phyloP scores from a whole-genome alignment of 2,113 vertebrate genomes.

The Dasyornis broadbenti region DNA sequence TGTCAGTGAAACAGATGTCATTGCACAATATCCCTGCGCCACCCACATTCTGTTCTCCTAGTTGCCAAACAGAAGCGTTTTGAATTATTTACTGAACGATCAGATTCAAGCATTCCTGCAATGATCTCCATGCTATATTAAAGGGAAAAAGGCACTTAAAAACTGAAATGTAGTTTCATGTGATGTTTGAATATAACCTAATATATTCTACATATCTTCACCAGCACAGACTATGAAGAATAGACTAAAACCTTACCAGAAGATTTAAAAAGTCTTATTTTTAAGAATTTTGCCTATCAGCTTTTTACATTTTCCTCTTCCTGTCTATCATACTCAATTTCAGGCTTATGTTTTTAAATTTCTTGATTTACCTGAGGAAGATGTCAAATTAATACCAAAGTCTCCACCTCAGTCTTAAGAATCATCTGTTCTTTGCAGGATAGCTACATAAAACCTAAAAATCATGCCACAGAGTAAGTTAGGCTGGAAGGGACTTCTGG shows the following conservation, averaged over 20 bases:
- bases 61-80: slow-evolving; percentile 17
- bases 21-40: slow-evolving; percentile 6
- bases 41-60: slow-evolving; percentile 16
- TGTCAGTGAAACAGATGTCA: slow-evolving; percentile 45
- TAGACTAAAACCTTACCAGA: not conserved
- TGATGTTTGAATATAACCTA: not conserved
- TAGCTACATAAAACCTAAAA: not conserved
- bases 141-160: not conserved
- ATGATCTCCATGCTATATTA: not conserved
- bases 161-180: not conserved
- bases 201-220: not conserved
- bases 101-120: not conserved
- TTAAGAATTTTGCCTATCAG: not conserved
- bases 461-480: not conserved
- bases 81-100: not conserved
- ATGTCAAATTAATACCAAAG: not conserved
- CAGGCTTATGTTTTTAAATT: not conserved
- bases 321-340: not conserved
- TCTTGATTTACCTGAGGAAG: not conserved
- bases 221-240: not conserved
- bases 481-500: not conserved
- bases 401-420: not conserved
- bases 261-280: not conserved
- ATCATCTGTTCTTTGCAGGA: not conserved
- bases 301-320: not conserved